phyloP scores from a whole-genome alignment of 2,888 invertebrate genomes.

The Chaetogeoica ovagalla region DNA sequence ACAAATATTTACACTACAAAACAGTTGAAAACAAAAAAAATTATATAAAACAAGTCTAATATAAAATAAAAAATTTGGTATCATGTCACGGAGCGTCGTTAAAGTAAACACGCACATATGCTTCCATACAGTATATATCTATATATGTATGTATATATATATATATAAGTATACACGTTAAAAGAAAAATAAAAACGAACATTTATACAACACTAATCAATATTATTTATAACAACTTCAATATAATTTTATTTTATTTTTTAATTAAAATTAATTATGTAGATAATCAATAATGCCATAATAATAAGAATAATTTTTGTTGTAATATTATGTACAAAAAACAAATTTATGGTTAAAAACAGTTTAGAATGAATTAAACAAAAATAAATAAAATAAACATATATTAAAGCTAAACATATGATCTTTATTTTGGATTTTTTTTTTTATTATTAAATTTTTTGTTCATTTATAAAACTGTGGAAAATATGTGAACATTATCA shows the following conservation, averaged over 20 bases:
- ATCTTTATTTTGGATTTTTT: constrained; percentile 26
- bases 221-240: constrained; percentile 45
- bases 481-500: constrained; percentile 29
- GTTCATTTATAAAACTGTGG: constrained; percentile 25
- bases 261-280: constrained; percentile 43
- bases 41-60: too few species aligned
- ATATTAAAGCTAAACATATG: constrained; percentile 25
- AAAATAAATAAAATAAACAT: constrained; percentile 13
- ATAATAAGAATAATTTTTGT: constrained; percentile 17
- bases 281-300: constrained; percentile 34
- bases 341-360: constrained; percentile 34
- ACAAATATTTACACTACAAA: too few species aligned
- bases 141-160: too few species aligned
- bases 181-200: constrained; percentile 17
- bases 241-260: constrained; percentile 23
- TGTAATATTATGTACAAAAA: constrained; percentile 25
- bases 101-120: not conserved
- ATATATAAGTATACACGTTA: constrained; percentile 12
- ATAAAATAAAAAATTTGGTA: too few species aligned
- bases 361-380: constrained; percentile 16
- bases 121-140: not conserved
- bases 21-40: too few species aligned
- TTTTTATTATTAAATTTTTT: not conserved
- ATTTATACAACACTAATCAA: constrained; percentile 33
- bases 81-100: not conserved